Evolutionary conservation across 2,888 invertebrate species (phyloP).

Genomic region (Seira musarum): DNA sequence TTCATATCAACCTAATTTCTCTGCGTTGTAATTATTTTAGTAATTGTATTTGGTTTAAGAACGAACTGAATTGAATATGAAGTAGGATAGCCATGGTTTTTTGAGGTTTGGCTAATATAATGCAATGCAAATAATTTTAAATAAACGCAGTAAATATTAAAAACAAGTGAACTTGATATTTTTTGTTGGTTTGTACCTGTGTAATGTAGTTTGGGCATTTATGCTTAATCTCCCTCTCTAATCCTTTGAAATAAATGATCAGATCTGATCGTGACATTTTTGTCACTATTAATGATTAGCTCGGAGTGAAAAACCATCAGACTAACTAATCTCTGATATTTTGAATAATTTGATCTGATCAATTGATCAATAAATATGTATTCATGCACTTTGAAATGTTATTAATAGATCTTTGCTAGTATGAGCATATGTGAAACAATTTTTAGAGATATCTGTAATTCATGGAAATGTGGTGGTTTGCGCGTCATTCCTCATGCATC

Average conservation of each 20-base stretch:
- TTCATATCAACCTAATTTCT: neutral
- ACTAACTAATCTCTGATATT: neutral
- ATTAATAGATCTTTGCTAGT: neutral
- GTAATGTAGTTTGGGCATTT: too few species aligned
- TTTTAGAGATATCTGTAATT: neutral
- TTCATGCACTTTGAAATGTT: neutral
- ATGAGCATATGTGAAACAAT: neutral
- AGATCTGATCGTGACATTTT: too few species aligned
- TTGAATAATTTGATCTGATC: neutral
- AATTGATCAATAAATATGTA: neutral
- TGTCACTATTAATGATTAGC: too few species aligned
- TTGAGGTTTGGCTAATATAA: too few species aligned
- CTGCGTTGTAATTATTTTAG: neutral
- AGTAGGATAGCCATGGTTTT: neutral
- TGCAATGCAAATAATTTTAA: too few species aligned
- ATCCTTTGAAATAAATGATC: too few species aligned
- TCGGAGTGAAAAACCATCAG: neutral
- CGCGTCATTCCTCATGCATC: constrained; percentile 8
- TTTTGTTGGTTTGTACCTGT: too few species aligned
- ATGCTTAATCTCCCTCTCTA: too few species aligned
- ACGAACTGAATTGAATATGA: neutral
- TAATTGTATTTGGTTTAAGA: neutral
- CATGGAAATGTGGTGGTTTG: neutral
- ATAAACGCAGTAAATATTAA: too few species aligned
- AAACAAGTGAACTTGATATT: too few species aligned